phyloP scores from a whole-genome alignment of 2,113 vertebrate species.

The Cyanoliseus patagonus region DNA sequence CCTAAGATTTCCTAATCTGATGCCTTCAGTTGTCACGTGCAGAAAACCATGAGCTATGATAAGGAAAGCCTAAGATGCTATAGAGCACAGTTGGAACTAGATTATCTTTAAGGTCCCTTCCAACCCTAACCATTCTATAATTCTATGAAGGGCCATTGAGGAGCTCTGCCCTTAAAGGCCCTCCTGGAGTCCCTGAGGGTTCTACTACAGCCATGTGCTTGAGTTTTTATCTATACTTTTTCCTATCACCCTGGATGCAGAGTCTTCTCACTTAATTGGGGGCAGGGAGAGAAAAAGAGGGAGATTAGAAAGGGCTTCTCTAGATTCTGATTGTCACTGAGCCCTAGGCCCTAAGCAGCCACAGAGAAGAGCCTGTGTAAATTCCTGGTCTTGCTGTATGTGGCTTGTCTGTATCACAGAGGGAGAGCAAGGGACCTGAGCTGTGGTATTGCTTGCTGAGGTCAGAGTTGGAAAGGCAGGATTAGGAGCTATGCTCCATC shows the following conservation, averaged over 20 bases:
- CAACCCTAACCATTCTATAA: background rate
- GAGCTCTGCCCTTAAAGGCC: background rate
- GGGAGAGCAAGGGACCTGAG: fast-evolving
- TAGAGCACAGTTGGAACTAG: background rate
- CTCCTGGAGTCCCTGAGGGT: background rate
- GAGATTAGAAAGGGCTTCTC: background rate
- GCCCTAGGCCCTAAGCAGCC: background rate
- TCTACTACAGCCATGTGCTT: background rate
- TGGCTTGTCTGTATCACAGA: background rate
- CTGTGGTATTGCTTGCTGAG: background rate
- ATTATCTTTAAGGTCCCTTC: background rate
- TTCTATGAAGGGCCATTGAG: background rate
- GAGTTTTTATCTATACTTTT: background rate
- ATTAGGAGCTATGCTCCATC: background rate
- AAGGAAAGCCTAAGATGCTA: background rate
- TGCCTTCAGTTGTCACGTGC: background rate
- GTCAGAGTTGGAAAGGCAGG: background rate
- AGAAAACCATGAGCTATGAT: background rate
- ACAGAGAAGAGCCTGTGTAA: background rate
- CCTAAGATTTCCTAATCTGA: background rate
- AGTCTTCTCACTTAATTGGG: background rate
- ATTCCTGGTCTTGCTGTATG: background rate
- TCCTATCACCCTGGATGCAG: background rate
- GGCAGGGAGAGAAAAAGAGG: background rate
- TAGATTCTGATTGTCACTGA: background rate